These are phyloP conservation scores for Calycopis cecrops DNA, from an alignment of 1,140 invertebrate genomes.

Conservation along the genomic window DNA sequence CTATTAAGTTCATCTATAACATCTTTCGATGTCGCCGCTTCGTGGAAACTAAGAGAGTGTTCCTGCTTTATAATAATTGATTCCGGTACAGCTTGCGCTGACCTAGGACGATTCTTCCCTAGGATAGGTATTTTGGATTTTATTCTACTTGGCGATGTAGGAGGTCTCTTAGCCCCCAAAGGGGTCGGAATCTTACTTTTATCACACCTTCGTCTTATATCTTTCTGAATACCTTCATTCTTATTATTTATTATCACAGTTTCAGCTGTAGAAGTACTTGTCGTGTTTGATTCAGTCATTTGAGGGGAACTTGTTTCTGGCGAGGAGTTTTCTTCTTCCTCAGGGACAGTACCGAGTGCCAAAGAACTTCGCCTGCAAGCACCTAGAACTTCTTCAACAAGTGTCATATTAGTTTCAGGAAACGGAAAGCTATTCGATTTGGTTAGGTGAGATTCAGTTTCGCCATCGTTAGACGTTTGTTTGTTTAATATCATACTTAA, in stretches of 20 bases:
- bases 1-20: conserved; percentile 85
- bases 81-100: conserved; percentile 34
- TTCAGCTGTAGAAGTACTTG: conserved; percentile 79
- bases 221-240: conserved; percentile 49
- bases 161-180: conserved; percentile 58
- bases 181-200: conserved; percentile 67
- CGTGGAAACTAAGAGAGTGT: conserved; percentile 79
- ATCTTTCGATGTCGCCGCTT: conserved; percentile 83
- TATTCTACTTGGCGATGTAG: conserved; percentile 51
- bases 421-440: conserved; percentile 59
- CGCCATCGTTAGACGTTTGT: conserved; percentile 42
- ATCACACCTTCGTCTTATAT: conserved; percentile 42
- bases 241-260: conserved; percentile 76
- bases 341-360: conserved; percentile 76
- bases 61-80: conserved; percentile 67
- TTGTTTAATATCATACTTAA: conserved; percentile 57
- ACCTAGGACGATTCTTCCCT: conserved; percentile 30
- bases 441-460: conserved; percentile 35
- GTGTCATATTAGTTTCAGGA: conserved; percentile 54
- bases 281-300: conserved; percentile 80
- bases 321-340: conserved; percentile 76
- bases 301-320: conserved; percentile 70
- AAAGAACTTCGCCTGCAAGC: conserved; percentile 62
- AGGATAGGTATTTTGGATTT: conserved; percentile 59
- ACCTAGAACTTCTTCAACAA: conserved; percentile 64